Conservation (phyloP, 2,797 vertebrate species). For the Sternarchorhynchus goeldii region DNA sequence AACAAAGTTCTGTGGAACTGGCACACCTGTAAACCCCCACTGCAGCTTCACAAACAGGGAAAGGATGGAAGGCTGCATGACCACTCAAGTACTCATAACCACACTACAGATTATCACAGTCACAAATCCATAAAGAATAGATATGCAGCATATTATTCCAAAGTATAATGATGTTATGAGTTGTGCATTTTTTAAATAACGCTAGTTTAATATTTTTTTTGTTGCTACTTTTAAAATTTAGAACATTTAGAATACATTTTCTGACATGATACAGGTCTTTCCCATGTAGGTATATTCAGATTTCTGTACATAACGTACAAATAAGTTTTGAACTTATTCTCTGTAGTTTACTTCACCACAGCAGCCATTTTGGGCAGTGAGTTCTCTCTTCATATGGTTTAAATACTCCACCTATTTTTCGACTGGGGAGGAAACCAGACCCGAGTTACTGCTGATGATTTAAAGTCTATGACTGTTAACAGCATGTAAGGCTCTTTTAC, state of each 20-base stretch:
- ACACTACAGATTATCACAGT: conserved; percentile 17
- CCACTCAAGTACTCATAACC: not conserved
- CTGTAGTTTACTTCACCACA: not conserved
- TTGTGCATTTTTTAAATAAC: not conserved
- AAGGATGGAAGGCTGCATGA: conserved; percentile 26
- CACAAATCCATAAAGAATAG: conserved; percentile 39
- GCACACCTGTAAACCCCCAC: conserved; percentile 89
- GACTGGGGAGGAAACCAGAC: conserved; percentile 57
- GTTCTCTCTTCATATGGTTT: conserved; percentile 63
- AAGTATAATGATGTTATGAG: conserved; percentile 46
- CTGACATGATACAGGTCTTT: not conserved
- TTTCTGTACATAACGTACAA: not conserved
- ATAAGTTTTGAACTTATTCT: not conserved
- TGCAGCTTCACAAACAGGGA: conserved; percentile 72
- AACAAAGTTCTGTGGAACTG: conserved; percentile 89
- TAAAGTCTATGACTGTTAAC: conserved; percentile 40
- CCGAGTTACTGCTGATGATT: conserved; percentile 62
- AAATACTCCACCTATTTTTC: conserved; percentile 55
- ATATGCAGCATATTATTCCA: conserved; percentile 53
- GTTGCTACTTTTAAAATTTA: not conserved
- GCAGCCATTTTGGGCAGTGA: conserved; percentile 29
- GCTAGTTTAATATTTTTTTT: not conserved
- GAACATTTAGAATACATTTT: no score
- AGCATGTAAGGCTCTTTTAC: conserved; percentile 31
- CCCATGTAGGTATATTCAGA: not conserved